Evolutionary conservation across 64 coral and sea anemone species (phyloP).

Genomic region (Porites australiensis): DNA sequence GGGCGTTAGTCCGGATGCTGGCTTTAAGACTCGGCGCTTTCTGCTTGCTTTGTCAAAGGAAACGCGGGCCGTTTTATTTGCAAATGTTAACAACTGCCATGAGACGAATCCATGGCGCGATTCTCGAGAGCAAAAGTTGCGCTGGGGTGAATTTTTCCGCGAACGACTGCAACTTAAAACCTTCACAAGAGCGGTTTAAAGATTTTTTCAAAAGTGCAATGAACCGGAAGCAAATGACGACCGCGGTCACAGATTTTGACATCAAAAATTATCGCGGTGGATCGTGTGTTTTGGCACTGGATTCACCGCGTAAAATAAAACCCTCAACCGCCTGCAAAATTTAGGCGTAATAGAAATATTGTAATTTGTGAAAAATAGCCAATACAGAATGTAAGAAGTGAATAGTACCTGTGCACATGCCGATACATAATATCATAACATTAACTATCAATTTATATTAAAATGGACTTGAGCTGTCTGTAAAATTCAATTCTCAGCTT

Average conservation of each 20-base stretch:
- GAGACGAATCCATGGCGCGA: neutral
- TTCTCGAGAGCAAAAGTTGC: neutral
- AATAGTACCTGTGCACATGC: neutral
- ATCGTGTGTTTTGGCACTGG: constrained; percentile 1
- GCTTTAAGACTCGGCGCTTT: neutral
- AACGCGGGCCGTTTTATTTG: constrained; percentile 43
- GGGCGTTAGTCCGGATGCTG: neutral
- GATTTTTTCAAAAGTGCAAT: constrained; percentile 17
- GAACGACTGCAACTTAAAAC: neutral
- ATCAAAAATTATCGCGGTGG: constrained; percentile 32
- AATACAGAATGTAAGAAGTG: neutral
- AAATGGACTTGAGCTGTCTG: neutral
- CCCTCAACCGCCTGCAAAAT: neutral
- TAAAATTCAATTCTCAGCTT: constrained; percentile 13
- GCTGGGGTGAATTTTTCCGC: neutral
- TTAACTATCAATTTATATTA: neutral
- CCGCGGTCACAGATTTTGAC: constrained; percentile 8
- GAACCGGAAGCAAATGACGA: constrained; percentile 26
- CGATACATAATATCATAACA: neutral
- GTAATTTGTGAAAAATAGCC: neutral
- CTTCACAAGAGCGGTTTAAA: neutral
- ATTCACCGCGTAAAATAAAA: neutral
- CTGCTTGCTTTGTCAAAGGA: neutral
- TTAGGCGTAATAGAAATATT: neutral
- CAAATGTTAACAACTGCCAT: constrained; percentile 8